These are phyloP conservation scores for Terrapene triunguis DNA, from an alignment of 2,113 vertebrate species.

Conservation along the genomic window DNA sequence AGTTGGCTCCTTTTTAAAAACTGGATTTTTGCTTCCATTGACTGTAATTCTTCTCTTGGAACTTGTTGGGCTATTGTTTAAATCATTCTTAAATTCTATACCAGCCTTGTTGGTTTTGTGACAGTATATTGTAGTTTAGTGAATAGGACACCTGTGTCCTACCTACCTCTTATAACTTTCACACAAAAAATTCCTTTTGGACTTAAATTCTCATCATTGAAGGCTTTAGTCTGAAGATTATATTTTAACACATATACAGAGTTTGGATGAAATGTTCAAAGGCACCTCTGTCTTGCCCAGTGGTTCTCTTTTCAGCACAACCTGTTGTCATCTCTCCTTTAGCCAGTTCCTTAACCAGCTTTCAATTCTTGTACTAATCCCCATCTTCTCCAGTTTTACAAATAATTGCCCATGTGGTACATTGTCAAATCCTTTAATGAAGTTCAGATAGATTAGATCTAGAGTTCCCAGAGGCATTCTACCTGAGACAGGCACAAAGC, in stretches of 20 bases:
- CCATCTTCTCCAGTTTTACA: no score
- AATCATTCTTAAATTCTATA: conserved; percentile 47
- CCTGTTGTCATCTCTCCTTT: no score
- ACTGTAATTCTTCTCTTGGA: conserved; percentile 39
- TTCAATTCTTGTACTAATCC: no score
- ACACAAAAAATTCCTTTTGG: neutral
- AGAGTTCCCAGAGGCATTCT: neutral
- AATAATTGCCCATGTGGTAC: no score
- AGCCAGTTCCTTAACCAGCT: no score
- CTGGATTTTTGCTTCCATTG: neutral
- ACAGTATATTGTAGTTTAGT: conserved; percentile 64
- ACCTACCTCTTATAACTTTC: neutral
- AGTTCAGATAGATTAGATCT: no score
- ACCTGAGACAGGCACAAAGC: neutral
- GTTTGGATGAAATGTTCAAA: neutral
- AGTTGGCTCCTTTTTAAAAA: neutral
- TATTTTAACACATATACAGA: neutral
- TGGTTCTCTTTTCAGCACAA: no score
- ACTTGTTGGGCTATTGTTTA: conserved; percentile 51
- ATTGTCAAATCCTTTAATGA: no score
- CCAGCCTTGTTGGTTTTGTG: conserved; percentile 57
- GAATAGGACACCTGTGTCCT: neutral
- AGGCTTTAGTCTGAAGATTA: neutral
- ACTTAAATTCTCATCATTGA: neutral
- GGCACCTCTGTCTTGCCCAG: no score